Percentiles rank a stretch among this genome's conserved stretches.
These are phyloP conservation scores for Columba janthina DNA, from an alignment of 2,113 vertebrate genomes.

Conservation along the genomic window DNA sequence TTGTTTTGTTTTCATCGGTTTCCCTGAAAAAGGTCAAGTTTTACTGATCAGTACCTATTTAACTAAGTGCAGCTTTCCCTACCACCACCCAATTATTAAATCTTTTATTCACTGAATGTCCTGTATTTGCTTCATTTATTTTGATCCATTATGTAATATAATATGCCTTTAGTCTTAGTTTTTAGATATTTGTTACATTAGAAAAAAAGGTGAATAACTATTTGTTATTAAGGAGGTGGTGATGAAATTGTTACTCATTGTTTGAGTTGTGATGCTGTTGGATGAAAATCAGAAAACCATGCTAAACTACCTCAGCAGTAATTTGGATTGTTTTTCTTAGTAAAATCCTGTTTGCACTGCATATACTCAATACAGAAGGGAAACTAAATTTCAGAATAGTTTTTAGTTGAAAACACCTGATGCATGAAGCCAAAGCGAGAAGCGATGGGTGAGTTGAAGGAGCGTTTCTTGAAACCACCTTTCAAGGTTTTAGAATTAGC, in stretches of 20 bases:
- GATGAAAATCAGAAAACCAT: background rate
- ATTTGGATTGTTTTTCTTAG: background rate
- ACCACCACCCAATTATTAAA: background rate
- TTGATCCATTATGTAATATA: background rate
- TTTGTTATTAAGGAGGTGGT: slow-evolving; percentile 13
- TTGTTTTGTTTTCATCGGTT: background rate
- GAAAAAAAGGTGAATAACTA: background rate
- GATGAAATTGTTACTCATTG: background rate
- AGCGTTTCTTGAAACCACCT: background rate
- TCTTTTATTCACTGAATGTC: background rate
- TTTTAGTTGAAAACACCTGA: background rate
- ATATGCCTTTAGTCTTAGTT: background rate
- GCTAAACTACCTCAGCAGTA: background rate
- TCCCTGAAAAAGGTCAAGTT: background rate
- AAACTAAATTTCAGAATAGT: background rate
- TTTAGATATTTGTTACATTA: background rate
- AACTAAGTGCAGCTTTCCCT: background rate
- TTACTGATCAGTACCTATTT: background rate
- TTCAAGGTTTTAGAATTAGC: background rate
- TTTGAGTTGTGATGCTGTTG: background rate
- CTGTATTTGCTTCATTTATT: background rate
- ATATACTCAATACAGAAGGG: background rate
- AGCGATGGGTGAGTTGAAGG: background rate
- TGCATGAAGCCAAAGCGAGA: background rate
- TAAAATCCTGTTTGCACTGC: background rate